Percentiles rank a stretch among this genome's conserved stretches.
Conservation (phyloP, 2,888 invertebrate genomes). For the Serripes groenlandicus region DNA sequence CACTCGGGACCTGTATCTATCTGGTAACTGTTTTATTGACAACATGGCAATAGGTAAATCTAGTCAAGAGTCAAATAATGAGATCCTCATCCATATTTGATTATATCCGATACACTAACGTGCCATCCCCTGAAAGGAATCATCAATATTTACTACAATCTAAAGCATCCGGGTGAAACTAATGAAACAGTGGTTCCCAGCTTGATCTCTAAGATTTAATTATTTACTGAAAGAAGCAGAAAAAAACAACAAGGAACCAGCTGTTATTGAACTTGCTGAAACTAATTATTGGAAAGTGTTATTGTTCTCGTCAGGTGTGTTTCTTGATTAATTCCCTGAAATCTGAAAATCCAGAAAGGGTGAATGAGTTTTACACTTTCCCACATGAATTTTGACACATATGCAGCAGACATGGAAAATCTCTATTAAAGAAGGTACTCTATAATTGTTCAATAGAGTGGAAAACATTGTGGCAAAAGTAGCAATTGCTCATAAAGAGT, state of each 20-base stretch:
- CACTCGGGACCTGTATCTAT: slow-evolving; percentile 5
- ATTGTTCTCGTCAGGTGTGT: too few relatives aligned
- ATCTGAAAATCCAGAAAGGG: too few relatives aligned
- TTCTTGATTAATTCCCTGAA: too few relatives aligned
- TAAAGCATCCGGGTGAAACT: neutral
- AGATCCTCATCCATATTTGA: neutral
- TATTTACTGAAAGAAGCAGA: neutral
- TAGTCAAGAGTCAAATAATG: neutral
- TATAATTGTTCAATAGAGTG: neutral
- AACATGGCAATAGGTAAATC: neutral
- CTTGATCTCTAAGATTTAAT: neutral
- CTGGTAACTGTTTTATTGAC: neutral
- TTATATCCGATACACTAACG: too few relatives aligned
- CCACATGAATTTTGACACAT: too few relatives aligned
- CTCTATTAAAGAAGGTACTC: neutral
- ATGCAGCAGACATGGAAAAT: neutral
- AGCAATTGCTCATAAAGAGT: neutral
- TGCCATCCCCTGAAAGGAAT: too few relatives aligned
- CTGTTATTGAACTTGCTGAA: slow-evolving; percentile 1
- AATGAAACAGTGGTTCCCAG: neutral
- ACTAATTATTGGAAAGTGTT: neutral
- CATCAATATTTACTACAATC: too few relatives aligned
- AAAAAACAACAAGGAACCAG: neutral
- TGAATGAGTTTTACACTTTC: too few relatives aligned
- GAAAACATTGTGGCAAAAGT: neutral